Percentiles rank a stretch among this genome's conserved stretches.
phyloP scores from a whole-genome alignment of 2,888 invertebrate genomes.

The Eupithecia vulgata region DNA sequence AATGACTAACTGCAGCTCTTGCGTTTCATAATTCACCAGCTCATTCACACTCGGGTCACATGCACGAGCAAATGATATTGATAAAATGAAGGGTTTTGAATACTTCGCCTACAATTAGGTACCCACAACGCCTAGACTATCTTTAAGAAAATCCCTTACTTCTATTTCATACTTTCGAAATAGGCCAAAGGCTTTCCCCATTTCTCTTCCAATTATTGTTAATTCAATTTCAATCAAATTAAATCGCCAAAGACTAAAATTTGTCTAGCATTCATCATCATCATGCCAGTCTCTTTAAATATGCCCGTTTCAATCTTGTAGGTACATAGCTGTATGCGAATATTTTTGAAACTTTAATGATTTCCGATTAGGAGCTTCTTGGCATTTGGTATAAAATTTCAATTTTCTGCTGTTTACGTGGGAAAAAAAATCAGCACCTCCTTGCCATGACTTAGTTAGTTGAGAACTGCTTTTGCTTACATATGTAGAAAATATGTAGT shows the following conservation, averaged over 20 bases:
- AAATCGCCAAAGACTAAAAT: background rate
- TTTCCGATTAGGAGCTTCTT: background rate
- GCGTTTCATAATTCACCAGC: slow-evolving; percentile 62
- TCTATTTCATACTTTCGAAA: background rate
- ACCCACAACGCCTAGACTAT: background rate
- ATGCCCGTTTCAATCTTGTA: background rate
- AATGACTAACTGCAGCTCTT: slow-evolving; percentile 52
- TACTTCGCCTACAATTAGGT: background rate
- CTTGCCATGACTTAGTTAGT: no score
- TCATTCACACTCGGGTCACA: slow-evolving; percentile 15
- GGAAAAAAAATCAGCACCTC: no score
- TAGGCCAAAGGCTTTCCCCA: background rate
- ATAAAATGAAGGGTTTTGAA: background rate
- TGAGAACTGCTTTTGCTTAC: background rate
- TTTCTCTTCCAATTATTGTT: background rate
- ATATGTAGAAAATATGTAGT: background rate
- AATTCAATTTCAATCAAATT: background rate
- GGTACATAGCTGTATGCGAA: background rate
- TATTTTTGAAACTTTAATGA: background rate
- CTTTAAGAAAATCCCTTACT: background rate
- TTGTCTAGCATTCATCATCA: background rate
- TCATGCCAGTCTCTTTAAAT: background rate
- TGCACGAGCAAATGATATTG: background rate
- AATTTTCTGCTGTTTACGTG: background rate
- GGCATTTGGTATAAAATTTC: background rate